These are phyloP conservation scores for Drosophila merina DNA, from an alignment of 2,888 invertebrate species.

Conservation along the genomic window DNA sequence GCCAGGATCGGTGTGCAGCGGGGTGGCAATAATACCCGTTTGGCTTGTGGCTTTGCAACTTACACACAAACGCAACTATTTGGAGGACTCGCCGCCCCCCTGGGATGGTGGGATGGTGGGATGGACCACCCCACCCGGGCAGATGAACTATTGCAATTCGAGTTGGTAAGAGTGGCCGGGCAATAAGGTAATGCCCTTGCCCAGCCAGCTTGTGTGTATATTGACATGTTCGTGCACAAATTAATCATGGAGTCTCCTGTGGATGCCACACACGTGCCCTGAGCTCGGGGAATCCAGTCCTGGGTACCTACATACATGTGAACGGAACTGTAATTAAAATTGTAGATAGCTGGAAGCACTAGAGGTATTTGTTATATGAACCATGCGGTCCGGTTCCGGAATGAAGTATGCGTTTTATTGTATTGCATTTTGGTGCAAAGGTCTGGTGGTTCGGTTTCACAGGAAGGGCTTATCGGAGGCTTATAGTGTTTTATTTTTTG, in stretches of 20 bases:
- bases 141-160: slow-evolving; percentile 48
- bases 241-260: slow-evolving; percentile 25
- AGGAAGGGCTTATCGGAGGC: slow-evolving; percentile 1
- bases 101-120: no score
- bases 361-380: slow-evolving; percentile 9
- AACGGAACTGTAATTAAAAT: slow-evolving; percentile 19
- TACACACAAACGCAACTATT: slow-evolving; percentile 12
- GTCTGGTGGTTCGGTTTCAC: background rate
- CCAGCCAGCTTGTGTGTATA: slow-evolving; percentile 14
- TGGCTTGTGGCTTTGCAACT: slow-evolving; percentile 44
- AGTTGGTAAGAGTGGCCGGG: slow-evolving; percentile 16
- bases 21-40: slow-evolving; percentile 37
- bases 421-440: background rate
- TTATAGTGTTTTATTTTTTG: background rate
- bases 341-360: slow-evolving; percentile 1
- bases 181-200: slow-evolving; percentile 10
- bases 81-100: background rate
- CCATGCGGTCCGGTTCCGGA: background rate
- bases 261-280: slow-evolving; percentile 5
- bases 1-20: slow-evolving; percentile 17
- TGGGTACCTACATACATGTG: no score
- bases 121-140: no score
- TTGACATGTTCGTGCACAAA: slow-evolving; percentile 27
- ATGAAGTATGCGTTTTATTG: slow-evolving; percentile 7
- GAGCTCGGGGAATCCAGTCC: background rate